Evolutionary conservation across 2,797 vertebrate genomes (phyloP).

Genomic region (Microctenopoma steveboyesi): DNA sequence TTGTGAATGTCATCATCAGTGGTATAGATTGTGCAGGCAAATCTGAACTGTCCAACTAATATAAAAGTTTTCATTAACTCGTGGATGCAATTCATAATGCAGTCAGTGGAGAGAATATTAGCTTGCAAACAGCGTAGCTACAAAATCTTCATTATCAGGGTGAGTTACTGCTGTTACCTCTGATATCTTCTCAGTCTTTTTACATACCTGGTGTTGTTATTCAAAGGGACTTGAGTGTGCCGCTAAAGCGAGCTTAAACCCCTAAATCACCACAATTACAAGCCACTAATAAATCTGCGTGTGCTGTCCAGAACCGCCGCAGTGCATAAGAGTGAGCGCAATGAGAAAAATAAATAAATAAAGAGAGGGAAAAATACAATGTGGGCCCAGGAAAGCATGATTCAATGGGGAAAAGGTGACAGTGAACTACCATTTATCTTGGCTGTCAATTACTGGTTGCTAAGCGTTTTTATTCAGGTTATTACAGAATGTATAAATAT

Average conservation of each 20-base stretch:
- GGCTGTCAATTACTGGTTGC: conserved; percentile 52
- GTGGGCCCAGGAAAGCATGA: background rate
- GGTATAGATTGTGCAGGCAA: background rate
- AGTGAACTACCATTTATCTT: conserved; percentile 44
- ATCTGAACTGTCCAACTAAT: conserved; percentile 25
- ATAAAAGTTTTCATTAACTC: conserved; percentile 18
- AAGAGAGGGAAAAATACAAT: too few species aligned
- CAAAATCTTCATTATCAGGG: conserved; percentile 39
- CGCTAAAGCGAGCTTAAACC: conserved; percentile 29
- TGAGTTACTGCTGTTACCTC: conserved; percentile 28
- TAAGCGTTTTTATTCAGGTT: conserved; percentile 29
- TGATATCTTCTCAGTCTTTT: conserved; percentile 31
- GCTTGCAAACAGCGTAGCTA: conserved; percentile 16
- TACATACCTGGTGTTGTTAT: conserved; percentile 43
- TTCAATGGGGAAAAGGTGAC: conserved; percentile 30
- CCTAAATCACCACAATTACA: conserved; percentile 33
- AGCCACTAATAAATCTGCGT: conserved; percentile 33
- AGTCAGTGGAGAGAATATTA: conserved; percentile 30
- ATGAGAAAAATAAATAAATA: background rate
- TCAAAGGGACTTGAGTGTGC: conserved; percentile 33
- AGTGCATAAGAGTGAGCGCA: conserved; percentile 7
- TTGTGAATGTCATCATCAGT: background rate
- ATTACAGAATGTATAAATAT: conserved; percentile 1
- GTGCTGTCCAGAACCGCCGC: background rate
- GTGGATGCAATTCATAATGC: conserved; percentile 15